Evolutionary conservation across 2,797 vertebrate species (phyloP), one percentile per base, ranked within the genome.

Genomic region (Labeo calbasu): DNA sequence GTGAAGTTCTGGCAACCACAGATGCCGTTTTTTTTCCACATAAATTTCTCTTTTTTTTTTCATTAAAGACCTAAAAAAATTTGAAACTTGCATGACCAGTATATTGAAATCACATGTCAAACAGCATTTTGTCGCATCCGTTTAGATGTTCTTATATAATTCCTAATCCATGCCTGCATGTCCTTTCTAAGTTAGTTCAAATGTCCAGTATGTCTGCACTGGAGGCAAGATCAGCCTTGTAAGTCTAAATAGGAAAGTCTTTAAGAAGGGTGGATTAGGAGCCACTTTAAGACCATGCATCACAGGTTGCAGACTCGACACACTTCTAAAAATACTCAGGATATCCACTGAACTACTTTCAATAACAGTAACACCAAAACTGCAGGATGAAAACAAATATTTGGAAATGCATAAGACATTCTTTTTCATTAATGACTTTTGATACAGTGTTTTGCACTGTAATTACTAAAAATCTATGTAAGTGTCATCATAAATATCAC

Each of bases 231-330:
- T 79, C 79, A 85, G 55, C 46, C 63, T 17, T 73, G 46, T 61
- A 19, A 53, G n/a, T 79, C 36, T 80, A 40, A 83, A 43, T 17
- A 32, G 79, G 43, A 87, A 79, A 83, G 48, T 85, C 69, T 50
- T 50, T 76, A 86, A 84, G 79, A 50, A 55, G 82, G 70, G 23
- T 23, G 65, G 88, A 94, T 94, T 94, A 93, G 25, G 43, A 57
- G 28, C 51, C 86, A 79, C 57, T 50, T 90, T 92, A 89, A 92
- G 92, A 88, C 40, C 82, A 82, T 48, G 88, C 87, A 88, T 91
- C 89, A 92, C 75, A 89, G 53, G 36, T 84, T 88, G 82, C 78
- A 79, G 79, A 79, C 77, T 84, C 71, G 75, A 83, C 70, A 55
- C 36, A 65, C 76, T 84, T 50, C 17, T 83, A 86, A 92, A 89